Evolutionary conservation across 2,888 invertebrate species (phyloP).

Genomic region (Myopa testacea): DNA sequence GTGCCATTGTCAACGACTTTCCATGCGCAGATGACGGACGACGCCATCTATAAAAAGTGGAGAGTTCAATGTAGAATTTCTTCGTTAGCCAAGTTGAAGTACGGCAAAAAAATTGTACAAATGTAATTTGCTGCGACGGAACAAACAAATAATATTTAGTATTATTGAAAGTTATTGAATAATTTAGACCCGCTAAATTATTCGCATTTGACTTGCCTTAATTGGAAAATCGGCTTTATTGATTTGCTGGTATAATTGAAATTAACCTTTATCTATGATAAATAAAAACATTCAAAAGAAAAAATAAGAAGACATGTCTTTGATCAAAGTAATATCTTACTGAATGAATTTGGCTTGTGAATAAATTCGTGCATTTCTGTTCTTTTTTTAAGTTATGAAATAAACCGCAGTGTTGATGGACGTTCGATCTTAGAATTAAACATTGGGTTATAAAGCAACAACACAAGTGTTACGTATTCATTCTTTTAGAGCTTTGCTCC

Average conservation of each 20-base stretch:
- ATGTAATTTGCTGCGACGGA: too few species aligned
- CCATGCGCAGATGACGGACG: conserved; percentile 55
- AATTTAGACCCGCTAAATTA: too few species aligned
- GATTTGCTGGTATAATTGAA: too few species aligned
- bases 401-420: neutral
- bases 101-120: too few species aligned
- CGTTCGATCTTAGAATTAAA: neutral
- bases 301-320: too few species aligned
- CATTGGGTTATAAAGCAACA: neutral
- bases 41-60: conserved; percentile 55
- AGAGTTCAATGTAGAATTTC: conserved; percentile 47
- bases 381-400: neutral
- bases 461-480: conserved; percentile 31
- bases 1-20: conserved; percentile 18
- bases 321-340: too few species aligned
- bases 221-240: too few species aligned
- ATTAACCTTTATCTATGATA: too few species aligned
- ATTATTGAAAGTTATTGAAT: too few species aligned
- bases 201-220: too few species aligned
- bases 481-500: conserved; percentile 30
- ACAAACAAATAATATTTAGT: too few species aligned
- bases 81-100: conserved; percentile 33
- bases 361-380: neutral
- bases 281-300: too few species aligned
- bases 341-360: neutral